Evolutionary conservation across 1,140 invertebrate species (phyloP).

Genomic region (Zaprionus davidi): DNA sequence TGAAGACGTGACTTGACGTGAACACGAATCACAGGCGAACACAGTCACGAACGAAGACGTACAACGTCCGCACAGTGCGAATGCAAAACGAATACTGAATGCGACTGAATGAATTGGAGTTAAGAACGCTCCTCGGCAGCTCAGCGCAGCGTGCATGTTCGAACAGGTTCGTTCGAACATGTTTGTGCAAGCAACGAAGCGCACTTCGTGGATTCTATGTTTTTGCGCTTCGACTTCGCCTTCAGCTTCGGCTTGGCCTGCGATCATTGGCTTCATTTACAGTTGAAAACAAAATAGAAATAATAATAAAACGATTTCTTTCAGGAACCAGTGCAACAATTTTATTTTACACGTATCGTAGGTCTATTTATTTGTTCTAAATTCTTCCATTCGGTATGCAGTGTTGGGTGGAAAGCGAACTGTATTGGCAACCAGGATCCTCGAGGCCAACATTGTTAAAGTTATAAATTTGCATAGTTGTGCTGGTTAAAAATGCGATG

Average conservation of each 20-base stretch:
- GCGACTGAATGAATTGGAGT: slow-evolving; percentile 38
- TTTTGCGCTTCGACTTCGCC: slow-evolving; percentile 32
- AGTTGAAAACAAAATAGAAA: not conserved
- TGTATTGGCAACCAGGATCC: not conserved
- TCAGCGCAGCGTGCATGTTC: slow-evolving; percentile 5
- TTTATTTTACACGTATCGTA: not conserved
- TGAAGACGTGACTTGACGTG: slow-evolving; percentile 40
- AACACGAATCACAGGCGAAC: slow-evolving; percentile 6
- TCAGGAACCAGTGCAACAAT: not conserved
- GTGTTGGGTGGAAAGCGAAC: not conserved
- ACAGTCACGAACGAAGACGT: slow-evolving; percentile 1
- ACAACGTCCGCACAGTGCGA: slow-evolving; percentile 44
- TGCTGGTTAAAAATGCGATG: not conserved
- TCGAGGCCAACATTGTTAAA: not conserved
- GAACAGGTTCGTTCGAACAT: slow-evolving; percentile 38
- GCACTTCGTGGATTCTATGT: slow-evolving; percentile 59
- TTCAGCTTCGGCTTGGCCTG: slow-evolving; percentile 14
- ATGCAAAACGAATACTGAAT: slow-evolving; percentile 67
- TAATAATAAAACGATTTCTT: not conserved
- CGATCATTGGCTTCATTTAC: not conserved
- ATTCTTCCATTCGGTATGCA: not conserved
- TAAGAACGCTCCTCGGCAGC: slow-evolving; percentile 45
- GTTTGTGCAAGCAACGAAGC: slow-evolving; percentile 16
- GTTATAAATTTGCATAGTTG: not conserved
- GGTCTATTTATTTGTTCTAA: not conserved